These are phyloP conservation scores for Nansenia antarctica DNA, from an alignment of 2,113 vertebrate species.

Conservation along the genomic window DNA sequence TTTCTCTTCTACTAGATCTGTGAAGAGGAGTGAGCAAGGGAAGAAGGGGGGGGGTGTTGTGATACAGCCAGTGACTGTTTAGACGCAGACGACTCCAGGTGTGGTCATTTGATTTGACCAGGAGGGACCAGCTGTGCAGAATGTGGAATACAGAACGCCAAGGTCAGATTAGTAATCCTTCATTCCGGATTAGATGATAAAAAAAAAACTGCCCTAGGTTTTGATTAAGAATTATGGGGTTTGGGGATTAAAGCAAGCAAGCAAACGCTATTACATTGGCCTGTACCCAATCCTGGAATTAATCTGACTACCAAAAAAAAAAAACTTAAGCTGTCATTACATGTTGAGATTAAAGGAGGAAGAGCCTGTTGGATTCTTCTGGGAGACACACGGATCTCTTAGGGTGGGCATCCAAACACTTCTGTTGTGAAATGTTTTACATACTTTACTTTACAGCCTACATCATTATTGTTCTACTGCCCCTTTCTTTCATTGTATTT, in stretches of 20 bases:
- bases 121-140: conserved; percentile 3
- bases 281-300: conserved; percentile 73
- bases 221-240: conserved; percentile 76
- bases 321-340: conserved; percentile 65
- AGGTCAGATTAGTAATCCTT: conserved; percentile 65
- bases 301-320: conserved; percentile 73
- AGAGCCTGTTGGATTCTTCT: conserved; percentile 48
- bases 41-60: neutral
- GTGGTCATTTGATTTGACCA: conserved; percentile 15
- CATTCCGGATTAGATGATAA: conserved; percentile 70
- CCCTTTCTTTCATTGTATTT: too few species aligned
- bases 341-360: conserved; percentile 63
- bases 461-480: too few species aligned
- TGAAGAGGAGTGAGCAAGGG: neutral
- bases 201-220: conserved; percentile 58
- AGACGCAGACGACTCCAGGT: conserved; percentile 29
- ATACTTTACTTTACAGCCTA: neutral
- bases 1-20: neutral
- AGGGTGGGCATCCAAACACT: too few species aligned
- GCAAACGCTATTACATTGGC: conserved; percentile 63
- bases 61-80: neutral
- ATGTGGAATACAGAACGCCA: conserved; percentile 40
- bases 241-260: conserved; percentile 71
- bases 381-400: conserved; percentile 41
- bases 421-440: conserved; percentile 12